Evolutionary conservation across 37 sponge, comb jelly and placozoan genomes (phyloP).

Genomic region (Amphimedon queenslandica): DNA sequence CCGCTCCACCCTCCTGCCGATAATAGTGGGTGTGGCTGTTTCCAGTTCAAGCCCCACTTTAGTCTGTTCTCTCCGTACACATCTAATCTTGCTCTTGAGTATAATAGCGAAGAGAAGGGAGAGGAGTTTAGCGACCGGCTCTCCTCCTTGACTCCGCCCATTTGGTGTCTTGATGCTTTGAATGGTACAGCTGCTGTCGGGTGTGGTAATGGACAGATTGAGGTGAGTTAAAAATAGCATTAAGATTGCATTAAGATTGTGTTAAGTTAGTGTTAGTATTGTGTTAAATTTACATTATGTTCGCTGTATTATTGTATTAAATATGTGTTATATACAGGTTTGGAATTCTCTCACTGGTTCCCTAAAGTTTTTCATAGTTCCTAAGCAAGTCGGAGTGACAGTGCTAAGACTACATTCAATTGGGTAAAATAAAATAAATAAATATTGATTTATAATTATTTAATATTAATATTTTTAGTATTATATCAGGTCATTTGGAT

Average conservation of each 20-base stretch:
- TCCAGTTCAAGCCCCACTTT: constrained; percentile 62
- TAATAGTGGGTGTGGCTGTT: constrained; percentile 9
- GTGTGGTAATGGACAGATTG: constrained; percentile 73
- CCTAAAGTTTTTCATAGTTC: constrained; percentile 6
- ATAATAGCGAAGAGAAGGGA: not conserved
- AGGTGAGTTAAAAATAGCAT: constrained; percentile 36
- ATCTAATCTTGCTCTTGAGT: constrained; percentile 62
- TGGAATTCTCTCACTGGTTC: constrained; percentile 40
- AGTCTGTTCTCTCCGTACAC: constrained; percentile 71
- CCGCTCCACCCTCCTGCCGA: not conserved
- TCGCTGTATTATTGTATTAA: not conserved
- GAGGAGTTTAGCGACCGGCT: not conserved
- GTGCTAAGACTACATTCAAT: constrained; percentile 20
- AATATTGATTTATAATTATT: not conserved
- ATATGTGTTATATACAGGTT: not conserved
- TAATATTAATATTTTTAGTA: constrained; percentile 18
- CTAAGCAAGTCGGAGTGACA: constrained; percentile 19
- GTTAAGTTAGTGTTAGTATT: not conserved
- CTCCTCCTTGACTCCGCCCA: constrained; percentile 23
- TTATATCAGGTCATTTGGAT: constrained; percentile 58
- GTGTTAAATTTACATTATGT: not conserved
- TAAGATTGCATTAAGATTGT: not conserved
- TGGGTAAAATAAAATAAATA: constrained; percentile 19
- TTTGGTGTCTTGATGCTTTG: constrained; percentile 71
- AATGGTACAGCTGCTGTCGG: constrained; percentile 49